phyloP scores from a whole-genome alignment of 1,140 invertebrate species.

The Microplitis mediator region DNA sequence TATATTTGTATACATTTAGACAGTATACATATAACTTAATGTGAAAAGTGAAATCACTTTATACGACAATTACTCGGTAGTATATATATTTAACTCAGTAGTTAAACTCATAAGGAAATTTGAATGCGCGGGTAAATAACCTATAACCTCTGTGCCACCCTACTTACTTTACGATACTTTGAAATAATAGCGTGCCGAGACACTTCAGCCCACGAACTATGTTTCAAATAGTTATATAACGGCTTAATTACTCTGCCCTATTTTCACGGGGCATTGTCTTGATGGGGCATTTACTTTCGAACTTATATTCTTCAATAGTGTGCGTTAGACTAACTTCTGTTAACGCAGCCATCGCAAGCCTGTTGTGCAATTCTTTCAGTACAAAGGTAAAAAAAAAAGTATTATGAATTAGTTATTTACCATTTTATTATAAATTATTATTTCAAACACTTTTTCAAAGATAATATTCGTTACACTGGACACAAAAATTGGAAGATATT shows the following conservation, averaged over 20 bases:
- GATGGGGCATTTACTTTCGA: constrained; percentile 49
- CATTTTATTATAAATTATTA: too few species aligned
- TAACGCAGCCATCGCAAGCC: constrained; percentile 17
- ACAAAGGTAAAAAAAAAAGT: neutral
- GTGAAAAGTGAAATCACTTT: constrained; percentile 21
- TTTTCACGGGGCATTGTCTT: constrained; percentile 56
- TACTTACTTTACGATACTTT: constrained; percentile 20
- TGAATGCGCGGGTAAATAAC: constrained; percentile 1
- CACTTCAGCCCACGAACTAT: constrained; percentile 41
- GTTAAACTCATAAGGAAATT: neutral
- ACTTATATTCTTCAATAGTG: constrained; percentile 17
- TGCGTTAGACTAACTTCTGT: neutral
- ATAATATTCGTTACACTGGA: too few species aligned
- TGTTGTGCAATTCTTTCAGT: constrained; percentile 15
- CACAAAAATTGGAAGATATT: too few species aligned
- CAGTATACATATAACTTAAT: neutral
- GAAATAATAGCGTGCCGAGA: constrained; percentile 33
- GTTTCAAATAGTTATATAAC: constrained; percentile 54
- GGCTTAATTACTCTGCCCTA: constrained; percentile 57
- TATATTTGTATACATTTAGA: too few species aligned
- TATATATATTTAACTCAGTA: neutral
- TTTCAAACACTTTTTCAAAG: too few species aligned
- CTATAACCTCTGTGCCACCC: constrained; percentile 34
- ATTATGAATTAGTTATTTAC: too few species aligned
- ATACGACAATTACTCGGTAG: neutral